A percentile compares a stretch with the other conserved stretches of the same genome.
Conservation (phyloP, 2,797 vertebrate genomes). For the Poeciliopsis turneri region DNA sequence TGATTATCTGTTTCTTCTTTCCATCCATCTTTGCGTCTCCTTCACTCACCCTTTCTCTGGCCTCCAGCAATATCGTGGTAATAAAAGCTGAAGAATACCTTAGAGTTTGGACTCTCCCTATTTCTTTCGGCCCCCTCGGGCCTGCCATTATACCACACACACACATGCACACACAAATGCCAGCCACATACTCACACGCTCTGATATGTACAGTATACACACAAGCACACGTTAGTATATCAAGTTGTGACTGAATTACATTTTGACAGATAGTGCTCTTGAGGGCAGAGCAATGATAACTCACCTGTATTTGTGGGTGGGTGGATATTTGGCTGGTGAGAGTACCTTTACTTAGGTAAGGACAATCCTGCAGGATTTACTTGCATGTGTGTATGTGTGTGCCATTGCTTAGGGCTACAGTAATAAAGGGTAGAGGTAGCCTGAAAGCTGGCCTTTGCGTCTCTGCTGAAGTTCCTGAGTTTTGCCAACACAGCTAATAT, state of each 20-base stretch:
- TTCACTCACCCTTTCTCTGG: slow-evolving; percentile 43
- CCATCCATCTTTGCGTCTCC: slow-evolving; percentile 51
- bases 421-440: slow-evolving; percentile 57
- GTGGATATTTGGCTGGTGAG: slow-evolving; percentile 35
- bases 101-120: slow-evolving; percentile 69
- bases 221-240: slow-evolving; percentile 66
- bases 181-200: slow-evolving; percentile 18
- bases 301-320: slow-evolving; percentile 57
- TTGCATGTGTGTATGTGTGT: slow-evolving; percentile 20
- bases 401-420: slow-evolving; percentile 54
- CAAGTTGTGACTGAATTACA: slow-evolving; percentile 77
- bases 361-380: slow-evolving; percentile 62
- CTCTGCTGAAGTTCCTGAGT: slow-evolving; percentile 37
- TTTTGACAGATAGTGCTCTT: slow-evolving; percentile 80
- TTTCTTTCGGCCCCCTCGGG: slow-evolving; percentile 72
- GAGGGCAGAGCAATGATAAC: slow-evolving; percentile 78
- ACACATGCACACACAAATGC: slow-evolving; percentile 23
- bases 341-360: slow-evolving; percentile 52
- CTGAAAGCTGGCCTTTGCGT: slow-evolving; percentile 51
- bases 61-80: slow-evolving; percentile 67
- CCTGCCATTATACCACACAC: slow-evolving; percentile 69
- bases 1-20: slow-evolving; percentile 51
- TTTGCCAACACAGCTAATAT: slow-evolving; percentile 36
- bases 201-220: slow-evolving; percentile 40
- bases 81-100: slow-evolving; percentile 79